Evolutionary conservation across 2,113 vertebrate genomes (phyloP), one percentile per base, ranked within the genome.

Genomic region (Zosterops lateralis): DNA sequence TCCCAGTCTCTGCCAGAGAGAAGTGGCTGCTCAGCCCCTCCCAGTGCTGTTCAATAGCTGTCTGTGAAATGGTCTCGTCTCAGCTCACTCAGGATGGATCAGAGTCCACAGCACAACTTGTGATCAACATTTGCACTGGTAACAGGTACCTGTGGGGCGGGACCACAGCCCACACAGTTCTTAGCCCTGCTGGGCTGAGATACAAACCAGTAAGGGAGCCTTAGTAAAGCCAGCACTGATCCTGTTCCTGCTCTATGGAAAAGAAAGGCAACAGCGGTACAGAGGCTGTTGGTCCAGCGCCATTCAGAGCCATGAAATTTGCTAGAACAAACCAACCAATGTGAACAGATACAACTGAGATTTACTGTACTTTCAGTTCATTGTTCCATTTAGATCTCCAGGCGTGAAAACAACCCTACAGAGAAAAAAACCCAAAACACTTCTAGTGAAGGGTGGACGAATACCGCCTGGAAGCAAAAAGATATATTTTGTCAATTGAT

Each of bases 381-480:
- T 73, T 47, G 14, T 73, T 82, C 50, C 34, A 32, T 28, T 72
- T 72, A 65, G n/a, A 34, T 34, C 20, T 92, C 25, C 34, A 84
- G 53, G 36, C 2, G 0, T 67, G 75, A 85, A 61, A 80, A 76
- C 14, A 89, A 6, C 16, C 17, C 14, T 53, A 16, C 34, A 38
- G 2, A 74, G 29, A 15, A 76, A 68, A 70, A 56, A 42, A 24
- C 6, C n/a, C 15, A 34, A 15, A 17, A 12, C 32, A 4, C 20
- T 79, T 85, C 34, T 73, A 79, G 22, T 62, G 47, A 73, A 86
- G n/a, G 16, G 53, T 81, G 42, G 16, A 64, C 53, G 24, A 71
- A 68, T 18, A 78, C 9, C 61, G 84, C 57, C 51, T 85, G 51
- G 92, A 88, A 80, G 54, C 32, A 94, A 84, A 86, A 71, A 50